Evolutionary conservation across 1,140 invertebrate genomes (phyloP), one percentile per base, ranked within the genome.

Genomic region (Bombus huntii): DNA sequence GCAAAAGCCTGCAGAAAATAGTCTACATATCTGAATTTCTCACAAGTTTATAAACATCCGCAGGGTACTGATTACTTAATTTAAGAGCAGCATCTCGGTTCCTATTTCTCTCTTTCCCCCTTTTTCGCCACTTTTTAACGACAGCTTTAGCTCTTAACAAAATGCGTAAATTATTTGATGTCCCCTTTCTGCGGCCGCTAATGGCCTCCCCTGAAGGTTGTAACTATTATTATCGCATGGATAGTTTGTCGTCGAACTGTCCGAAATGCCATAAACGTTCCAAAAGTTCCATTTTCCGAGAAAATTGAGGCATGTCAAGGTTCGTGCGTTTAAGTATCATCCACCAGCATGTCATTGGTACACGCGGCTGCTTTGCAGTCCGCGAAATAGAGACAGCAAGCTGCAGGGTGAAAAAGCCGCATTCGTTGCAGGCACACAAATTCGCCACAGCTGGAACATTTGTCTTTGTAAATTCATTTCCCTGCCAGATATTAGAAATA

Each of bases 161-260:
- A 44, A 47, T 53, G 81, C 81, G 59, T 87, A 78, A 87, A 87
- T 83, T 87, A 87, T 87, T 87, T 37, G 74, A 78, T n/a, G 68
- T 62, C 81, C 28, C 81, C 44, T 87, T 83, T 83, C 84, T 62
- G 31, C 78, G 25, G 28, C n/a, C 68, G 9, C 74, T 87, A 87
- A 87, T 87, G 74, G 85, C 39, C 68, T 62, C 42, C 57, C 42
- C 37, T 65, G 68, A 18, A 71, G 39, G 13, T 8, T 53, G 68
- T 39, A 15, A 57, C 6, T 70, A 68, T 73, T 83, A 78, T 87
- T 83, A 87, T 78, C 76, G 85, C 68, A 12, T 47, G 74, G 74
- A 76, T 68, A 82, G 80, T 83, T 78, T 76, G 65, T 87, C 74
- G 85, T 44, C 74, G 66, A 34, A 44, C 73, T 68, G 39, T 62